phyloP scores from a whole-genome alignment of 2,888 invertebrate genomes.

The Marasmarcha lunaedactyla region DNA sequence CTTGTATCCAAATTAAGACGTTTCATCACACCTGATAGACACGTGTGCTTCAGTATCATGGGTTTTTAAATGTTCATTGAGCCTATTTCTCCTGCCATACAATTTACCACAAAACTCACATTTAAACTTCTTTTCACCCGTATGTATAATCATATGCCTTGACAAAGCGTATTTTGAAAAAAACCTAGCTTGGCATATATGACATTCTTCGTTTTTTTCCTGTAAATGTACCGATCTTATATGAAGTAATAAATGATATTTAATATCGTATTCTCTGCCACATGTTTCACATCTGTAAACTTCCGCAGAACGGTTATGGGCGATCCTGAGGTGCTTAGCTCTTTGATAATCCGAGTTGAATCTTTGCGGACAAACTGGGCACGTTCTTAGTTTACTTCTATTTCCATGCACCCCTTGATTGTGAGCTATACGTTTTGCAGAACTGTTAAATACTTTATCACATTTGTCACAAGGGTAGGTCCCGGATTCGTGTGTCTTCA shows the following conservation, averaged over 20 bases:
- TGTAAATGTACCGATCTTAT: conserved; percentile 45
- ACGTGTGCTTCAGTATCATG: conserved; percentile 21
- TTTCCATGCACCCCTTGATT: conserved; percentile 42
- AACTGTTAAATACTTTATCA: conserved; percentile 41
- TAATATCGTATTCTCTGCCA: conserved; percentile 40
- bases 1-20: conserved; percentile 2
- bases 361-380: conserved; percentile 45
- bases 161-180: conserved; percentile 47
- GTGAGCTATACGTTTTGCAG: conserved; percentile 35
- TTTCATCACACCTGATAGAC: background rate
- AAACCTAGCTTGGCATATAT: conserved; percentile 38
- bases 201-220: conserved; percentile 44
- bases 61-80: conserved; percentile 32
- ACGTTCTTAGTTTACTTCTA: conserved; percentile 26
- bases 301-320: conserved; percentile 35
- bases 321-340: conserved; percentile 40
- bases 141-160: conserved; percentile 61
- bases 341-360: conserved; percentile 48
- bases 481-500: conserved; percentile 37
- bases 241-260: conserved; percentile 40
- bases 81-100: conserved; percentile 38
- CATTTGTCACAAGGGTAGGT: conserved; percentile 45
- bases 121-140: conserved; percentile 57
- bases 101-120: conserved; percentile 57
- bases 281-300: conserved; percentile 40